These are phyloP conservation scores for Drosophila lacertosa DNA, from an alignment of 1,140 invertebrate species.

Conservation along the genomic window DNA sequence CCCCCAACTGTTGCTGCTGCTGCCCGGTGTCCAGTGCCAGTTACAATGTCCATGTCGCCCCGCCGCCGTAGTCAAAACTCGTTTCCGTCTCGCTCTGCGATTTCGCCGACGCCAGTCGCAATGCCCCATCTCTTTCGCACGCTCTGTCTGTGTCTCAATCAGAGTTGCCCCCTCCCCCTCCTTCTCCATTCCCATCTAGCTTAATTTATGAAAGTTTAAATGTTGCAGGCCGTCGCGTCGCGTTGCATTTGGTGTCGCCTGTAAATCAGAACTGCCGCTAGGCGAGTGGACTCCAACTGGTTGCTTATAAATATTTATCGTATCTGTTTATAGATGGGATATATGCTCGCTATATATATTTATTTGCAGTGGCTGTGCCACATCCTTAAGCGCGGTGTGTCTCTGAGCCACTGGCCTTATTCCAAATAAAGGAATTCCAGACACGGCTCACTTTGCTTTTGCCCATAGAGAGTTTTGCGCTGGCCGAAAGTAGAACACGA, in stretches of 20 bases:
- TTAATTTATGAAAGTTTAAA: slow-evolving; percentile 82
- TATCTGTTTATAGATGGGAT: slow-evolving; percentile 50
- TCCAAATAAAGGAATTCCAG: slow-evolving; percentile 57
- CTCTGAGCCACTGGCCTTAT: slow-evolving; percentile 73
- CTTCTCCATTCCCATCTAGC: slow-evolving; percentile 11
- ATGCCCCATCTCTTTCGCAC: slow-evolving; percentile 33
- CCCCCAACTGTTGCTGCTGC: not conserved
- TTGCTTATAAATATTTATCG: slow-evolving; percentile 77
- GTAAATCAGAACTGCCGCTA: slow-evolving; percentile 78
- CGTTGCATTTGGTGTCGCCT: slow-evolving; percentile 67
- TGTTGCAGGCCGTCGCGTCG: slow-evolving; percentile 50
- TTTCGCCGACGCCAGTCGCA: slow-evolving; percentile 58
- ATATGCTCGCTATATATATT: slow-evolving; percentile 18
- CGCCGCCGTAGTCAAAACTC: slow-evolving; percentile 35
- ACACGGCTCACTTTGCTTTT: slow-evolving; percentile 32
- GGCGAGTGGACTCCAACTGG: slow-evolving; percentile 58
- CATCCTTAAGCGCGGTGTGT: slow-evolving; percentile 57
- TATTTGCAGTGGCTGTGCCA: slow-evolving; percentile 39
- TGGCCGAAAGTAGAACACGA: slow-evolving; percentile 63
- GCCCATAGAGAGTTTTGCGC: slow-evolving; percentile 40
- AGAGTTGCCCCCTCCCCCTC: slow-evolving; percentile 7
- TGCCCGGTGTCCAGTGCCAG: slow-evolving; percentile 40
- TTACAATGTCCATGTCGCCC: not conserved
- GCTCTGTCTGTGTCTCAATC: slow-evolving; percentile 24
- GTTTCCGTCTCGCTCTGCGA: slow-evolving; percentile 60